These are phyloP conservation scores for Brachystomella parvula DNA, from an alignment of 1,140 invertebrate genomes.

Conservation along the genomic window DNA sequence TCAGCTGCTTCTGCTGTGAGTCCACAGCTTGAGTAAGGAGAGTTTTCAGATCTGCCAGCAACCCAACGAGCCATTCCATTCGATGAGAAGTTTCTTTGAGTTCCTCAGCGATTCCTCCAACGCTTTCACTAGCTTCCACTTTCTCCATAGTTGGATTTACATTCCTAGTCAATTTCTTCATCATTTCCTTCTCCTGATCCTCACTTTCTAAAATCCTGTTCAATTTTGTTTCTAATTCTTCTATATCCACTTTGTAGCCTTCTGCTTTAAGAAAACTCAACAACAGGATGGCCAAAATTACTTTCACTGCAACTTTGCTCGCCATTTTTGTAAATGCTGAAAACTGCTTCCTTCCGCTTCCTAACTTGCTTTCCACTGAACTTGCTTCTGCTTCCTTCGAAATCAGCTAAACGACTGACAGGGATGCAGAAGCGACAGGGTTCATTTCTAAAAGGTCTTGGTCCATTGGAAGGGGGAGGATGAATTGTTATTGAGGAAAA, in stretches of 20 bases:
- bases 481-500: not conserved
- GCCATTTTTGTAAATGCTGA: no score
- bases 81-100: slow-evolving; percentile 28
- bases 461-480: no score
- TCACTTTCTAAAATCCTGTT: slow-evolving; percentile 25
- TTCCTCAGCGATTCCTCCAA: not conserved
- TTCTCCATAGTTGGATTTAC: not conserved
- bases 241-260: not conserved
- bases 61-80: slow-evolving; percentile 29
- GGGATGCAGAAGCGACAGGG: no score
- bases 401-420: no score
- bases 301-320: no score
- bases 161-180: slow-evolving; percentile 11
- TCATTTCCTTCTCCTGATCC: slow-evolving; percentile 18
- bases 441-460: no score
- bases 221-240: slow-evolving; percentile 17
- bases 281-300: no score
- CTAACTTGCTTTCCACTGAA: no score
- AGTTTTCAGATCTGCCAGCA: slow-evolving; percentile 26
- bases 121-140: not conserved
- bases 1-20: slow-evolving; percentile 17
- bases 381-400: no score
- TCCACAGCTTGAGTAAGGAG: slow-evolving; percentile 22
- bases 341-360: no score
- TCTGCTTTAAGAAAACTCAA: no score